phyloP scores from a whole-genome alignment of 1,140 invertebrate genomes.

The Cydia amplana region DNA sequence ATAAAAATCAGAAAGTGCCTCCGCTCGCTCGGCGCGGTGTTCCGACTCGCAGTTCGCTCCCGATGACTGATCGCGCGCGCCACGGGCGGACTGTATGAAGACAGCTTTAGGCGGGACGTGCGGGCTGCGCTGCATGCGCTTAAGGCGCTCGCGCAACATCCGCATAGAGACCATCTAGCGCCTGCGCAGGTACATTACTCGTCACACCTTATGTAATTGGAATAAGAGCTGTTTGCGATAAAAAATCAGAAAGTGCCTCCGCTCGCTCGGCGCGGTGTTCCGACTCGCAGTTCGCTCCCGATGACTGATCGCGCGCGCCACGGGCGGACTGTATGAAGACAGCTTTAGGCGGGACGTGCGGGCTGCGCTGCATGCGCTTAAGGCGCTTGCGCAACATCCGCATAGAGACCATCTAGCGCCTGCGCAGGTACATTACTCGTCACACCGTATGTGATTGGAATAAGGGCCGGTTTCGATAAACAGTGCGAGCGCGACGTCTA shows the following conservation, averaged over 20 bases:
- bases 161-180: slow-evolving; percentile 86
- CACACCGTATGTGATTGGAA: no score
- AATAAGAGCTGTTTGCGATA: no score
- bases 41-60: slow-evolving; percentile 97
- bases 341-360: slow-evolving; percentile 89
- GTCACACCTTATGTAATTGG: no score
- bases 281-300: slow-evolving; percentile 97
- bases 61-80: slow-evolving; percentile 92
- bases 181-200: slow-evolving; percentile 85
- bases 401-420: slow-evolving; percentile 86
- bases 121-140: slow-evolving; percentile 87
- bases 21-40: slow-evolving; percentile 95
- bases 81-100: slow-evolving; percentile 90
- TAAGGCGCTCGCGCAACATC: slow-evolving; percentile 86
- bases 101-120: slow-evolving; percentile 90
- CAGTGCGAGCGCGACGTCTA: no score
- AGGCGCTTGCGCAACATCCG: slow-evolving; percentile 86
- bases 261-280: slow-evolving; percentile 96
- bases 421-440: slow-evolving; percentile 85
- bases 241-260: slow-evolving; percentile 93
- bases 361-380: slow-evolving; percentile 87
- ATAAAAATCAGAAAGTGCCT: slow-evolving; percentile 94
- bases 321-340: slow-evolving; percentile 90
- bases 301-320: slow-evolving; percentile 92
- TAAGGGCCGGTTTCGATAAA: no score